Evolutionary conservation across 1,140 invertebrate genomes (phyloP), one percentile per base, ranked within the genome.

Genomic region (Apis mellifera): DNA sequence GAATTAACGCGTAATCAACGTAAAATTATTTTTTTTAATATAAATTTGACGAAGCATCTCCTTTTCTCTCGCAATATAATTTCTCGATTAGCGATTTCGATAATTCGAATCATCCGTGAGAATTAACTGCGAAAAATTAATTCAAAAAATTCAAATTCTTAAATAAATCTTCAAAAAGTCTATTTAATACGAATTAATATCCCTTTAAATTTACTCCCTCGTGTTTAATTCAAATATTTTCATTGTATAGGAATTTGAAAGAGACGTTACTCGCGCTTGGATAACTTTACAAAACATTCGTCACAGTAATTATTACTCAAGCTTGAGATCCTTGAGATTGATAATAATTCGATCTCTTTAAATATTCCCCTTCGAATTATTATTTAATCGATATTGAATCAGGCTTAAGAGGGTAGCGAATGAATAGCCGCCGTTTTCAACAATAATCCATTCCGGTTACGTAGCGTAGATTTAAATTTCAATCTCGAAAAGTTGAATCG

Each of bases 401-500:
- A 50, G 23, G 9, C 9, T 50, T 50, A 50, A 62, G 72, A 19
- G 8, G 2, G 9, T 60, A 26, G n/a, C 32, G 21, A 60, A 15
- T 2, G 9, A 19, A 13, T 15, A 23, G 48, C 21, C 12, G 1
- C 5, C 32, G 15, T 48, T 11, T n/a, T 42, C 17, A 5, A 12
- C 2, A 60, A 59, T 78, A 78, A 78, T 68, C 55, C 17, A 8
- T 12, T n/a, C 12, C 12, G 19, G 4, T 21, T 19, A 55, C 32
- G 9, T 77, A 57, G 0, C 7, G 32, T n/a, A 42, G 32, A 42
- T 42, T 42, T 2, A 78, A 69, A 78, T 78, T 78, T 78, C 26
- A 78, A 78, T 78, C 26, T 19, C 71, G 48, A 42, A 7, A 42
- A 42, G 32, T 42, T 42, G 32, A 42, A 42, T 42, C 32, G 32